Percentiles rank a stretch among this genome's conserved stretches.
These are phyloP conservation scores for Heliocidaris erythrogramma DNA, from an alignment of 35 echinoderm and acorn worm genomes.

Conservation along the genomic window DNA sequence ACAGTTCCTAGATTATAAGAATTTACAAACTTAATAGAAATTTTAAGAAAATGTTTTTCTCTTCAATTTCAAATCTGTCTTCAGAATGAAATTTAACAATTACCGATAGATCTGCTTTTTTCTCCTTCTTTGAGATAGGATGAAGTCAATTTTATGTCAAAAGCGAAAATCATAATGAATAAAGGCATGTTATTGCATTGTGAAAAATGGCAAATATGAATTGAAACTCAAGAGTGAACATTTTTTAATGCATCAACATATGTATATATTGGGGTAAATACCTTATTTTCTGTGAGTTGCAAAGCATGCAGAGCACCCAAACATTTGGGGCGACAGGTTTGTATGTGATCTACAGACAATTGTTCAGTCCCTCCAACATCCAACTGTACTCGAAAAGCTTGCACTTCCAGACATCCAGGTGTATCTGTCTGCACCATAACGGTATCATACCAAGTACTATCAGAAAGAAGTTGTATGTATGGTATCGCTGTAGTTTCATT, in stretches of 20 bases:
- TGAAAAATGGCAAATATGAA: neutral
- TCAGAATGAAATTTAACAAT: too few relatives aligned
- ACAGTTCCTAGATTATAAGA: too few relatives aligned
- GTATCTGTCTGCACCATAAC: neutral
- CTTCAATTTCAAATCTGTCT: too few relatives aligned
- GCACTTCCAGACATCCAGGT: neutral
- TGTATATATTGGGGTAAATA: neutral
- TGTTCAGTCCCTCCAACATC: neutral
- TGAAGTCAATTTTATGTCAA: too few relatives aligned
- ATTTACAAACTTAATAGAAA: too few relatives aligned
- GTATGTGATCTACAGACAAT: neutral
- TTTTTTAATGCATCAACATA: neutral
- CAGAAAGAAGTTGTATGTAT: neutral
- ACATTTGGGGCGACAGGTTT: neutral
- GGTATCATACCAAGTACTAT: neutral
- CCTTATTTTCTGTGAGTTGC: conserved; percentile 1
- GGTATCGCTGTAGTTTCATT: too few relatives aligned
- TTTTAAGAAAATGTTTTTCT: too few relatives aligned
- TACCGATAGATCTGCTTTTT: too few relatives aligned
- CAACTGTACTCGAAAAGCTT: neutral
- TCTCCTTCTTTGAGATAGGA: too few relatives aligned
- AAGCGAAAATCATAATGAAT: too few relatives aligned
- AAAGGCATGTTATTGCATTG: too few relatives aligned
- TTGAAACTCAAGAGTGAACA: neutral
- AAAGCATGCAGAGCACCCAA: neutral